Evolutionary conservation across 2,888 invertebrate genomes (phyloP).

Genomic region (Seladonia tumulorum): DNA sequence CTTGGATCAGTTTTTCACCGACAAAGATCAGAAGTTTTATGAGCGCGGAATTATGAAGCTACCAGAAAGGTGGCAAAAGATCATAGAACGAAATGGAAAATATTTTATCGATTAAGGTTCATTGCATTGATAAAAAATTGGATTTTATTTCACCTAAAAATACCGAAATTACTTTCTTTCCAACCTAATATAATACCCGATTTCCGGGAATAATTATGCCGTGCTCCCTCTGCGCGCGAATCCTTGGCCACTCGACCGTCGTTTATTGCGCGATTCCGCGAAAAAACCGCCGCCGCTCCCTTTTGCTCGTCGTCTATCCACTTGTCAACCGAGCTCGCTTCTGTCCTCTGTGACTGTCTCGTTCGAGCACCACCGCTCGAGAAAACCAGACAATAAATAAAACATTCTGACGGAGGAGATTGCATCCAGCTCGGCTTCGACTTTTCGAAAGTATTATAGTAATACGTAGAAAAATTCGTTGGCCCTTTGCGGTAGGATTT

Average conservation of each 20-base stretch:
- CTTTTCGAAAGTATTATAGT: not conserved
- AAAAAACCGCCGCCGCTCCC: not conserved
- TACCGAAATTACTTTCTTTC: too few relatives aligned
- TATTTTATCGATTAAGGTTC: too few relatives aligned
- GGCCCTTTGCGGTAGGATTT: not conserved
- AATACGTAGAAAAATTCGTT: not conserved
- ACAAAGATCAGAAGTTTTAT: too few relatives aligned
- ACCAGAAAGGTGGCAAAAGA: too few relatives aligned
- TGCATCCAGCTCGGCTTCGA: too few relatives aligned
- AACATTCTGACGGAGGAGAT: not conserved
- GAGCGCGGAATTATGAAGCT: too few relatives aligned
- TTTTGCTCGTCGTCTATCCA: not conserved
- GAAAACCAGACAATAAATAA: slow-evolving; percentile 8
- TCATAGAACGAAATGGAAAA: too few relatives aligned
- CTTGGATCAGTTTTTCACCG: too few relatives aligned
- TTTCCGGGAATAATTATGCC: not conserved
- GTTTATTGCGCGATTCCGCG: not conserved
- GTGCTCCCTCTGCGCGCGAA: not conserved
- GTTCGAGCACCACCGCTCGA: not conserved
- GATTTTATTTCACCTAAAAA: too few relatives aligned
- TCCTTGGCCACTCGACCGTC: not conserved
- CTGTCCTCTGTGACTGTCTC: not conserved
- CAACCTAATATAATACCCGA: not conserved
- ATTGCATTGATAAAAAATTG: too few relatives aligned
- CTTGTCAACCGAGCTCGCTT: not conserved